These are phyloP conservation scores for Proteles cristata DNA, from an alignment of 2,113 vertebrate genomes.

Conservation along the genomic window DNA sequence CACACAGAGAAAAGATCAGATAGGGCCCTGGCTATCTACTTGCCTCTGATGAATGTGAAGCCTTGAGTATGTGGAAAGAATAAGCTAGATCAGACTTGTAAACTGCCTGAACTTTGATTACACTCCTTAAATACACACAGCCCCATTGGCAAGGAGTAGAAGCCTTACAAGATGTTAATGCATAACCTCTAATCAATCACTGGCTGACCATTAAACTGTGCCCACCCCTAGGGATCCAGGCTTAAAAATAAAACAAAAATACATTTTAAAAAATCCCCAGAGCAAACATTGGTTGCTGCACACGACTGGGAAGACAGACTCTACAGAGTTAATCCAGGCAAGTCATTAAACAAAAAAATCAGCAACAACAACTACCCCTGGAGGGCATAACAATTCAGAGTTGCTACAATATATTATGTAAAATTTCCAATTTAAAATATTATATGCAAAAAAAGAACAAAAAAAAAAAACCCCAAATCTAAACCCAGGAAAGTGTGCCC, in stretches of 20 bases:
- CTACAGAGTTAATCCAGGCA: slow-evolving; percentile 27
- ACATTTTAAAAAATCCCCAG: neutral
- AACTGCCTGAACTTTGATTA: neutral
- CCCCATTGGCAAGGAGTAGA: neutral
- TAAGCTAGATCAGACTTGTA: neutral
- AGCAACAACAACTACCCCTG: neutral
- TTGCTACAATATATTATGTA: neutral
- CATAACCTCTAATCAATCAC: neutral
- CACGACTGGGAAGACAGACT: neutral
- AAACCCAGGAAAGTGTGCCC: neutral
- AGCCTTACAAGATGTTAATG: neutral
- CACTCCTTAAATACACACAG: neutral
- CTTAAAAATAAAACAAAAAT: slow-evolving; percentile 1
- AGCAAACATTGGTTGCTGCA: neutral
- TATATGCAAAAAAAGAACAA: neutral
- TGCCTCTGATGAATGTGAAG: neutral
- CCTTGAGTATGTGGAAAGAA: neutral
- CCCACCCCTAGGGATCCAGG: neutral
- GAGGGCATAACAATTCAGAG: neutral
- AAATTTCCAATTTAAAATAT: slow-evolving; percentile 3
- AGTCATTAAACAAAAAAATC: slow-evolving; percentile 26
- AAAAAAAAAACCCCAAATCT: neutral
- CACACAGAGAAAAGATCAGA: neutral
- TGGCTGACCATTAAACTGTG: neutral
- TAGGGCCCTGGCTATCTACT: neutral